Base-by-base conservation (phyloP, 2,888 invertebrate genomes). In the Polyommatus iphigenia region DNA sequence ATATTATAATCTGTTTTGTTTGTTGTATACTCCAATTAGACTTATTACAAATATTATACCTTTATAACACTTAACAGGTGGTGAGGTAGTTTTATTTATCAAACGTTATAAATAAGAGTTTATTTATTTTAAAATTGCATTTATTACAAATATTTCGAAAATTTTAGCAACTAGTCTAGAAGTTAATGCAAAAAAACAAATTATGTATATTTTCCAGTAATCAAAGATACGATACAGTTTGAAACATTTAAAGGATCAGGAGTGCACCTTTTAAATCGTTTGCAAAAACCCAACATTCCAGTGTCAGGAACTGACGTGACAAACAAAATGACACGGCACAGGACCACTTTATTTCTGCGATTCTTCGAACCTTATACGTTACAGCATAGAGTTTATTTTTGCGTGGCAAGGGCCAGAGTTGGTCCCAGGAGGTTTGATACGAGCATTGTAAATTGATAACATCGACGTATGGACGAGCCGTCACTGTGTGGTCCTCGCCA, bases 401-500 rank as follows among this genome's bases (percentile, higher is more conserved):
- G 80, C 29, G 50, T 75, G n/a, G n/a, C 29, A n/a, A 78, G 29
- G 13, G 41, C 71, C 78, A 59, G 50, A 67, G 71, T 29, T 15
- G 32, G 80, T 82, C 82, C 79, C 80, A 79, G 78, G 80, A 79
- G 84, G 85, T 85, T 86, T 84, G 87, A 86, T 84, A 85, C 82
- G 78, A 76, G 85, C 83, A 86, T 88, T 89, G 88, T 89, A 79
- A 84, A 87, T 88, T 89, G 91, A 91, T 90, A 90, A 85, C 83
- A 90, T 90, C 91, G 85, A 84, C 86, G 83, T 84, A 46, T 73
- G 46, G 73, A 46, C 46, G 46, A 18, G 54, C 50, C 41, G 13
- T 87, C 89, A 87, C 86, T 67, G 90, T 91, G 91, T 91, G 91
- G 91, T 89, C 90, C 87, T 83, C 82, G 50, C 72, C 62, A 59